These are phyloP conservation scores for Leptinotarsa haldemani DNA, from an alignment of 2,888 invertebrate species.

Conservation along the genomic window DNA sequence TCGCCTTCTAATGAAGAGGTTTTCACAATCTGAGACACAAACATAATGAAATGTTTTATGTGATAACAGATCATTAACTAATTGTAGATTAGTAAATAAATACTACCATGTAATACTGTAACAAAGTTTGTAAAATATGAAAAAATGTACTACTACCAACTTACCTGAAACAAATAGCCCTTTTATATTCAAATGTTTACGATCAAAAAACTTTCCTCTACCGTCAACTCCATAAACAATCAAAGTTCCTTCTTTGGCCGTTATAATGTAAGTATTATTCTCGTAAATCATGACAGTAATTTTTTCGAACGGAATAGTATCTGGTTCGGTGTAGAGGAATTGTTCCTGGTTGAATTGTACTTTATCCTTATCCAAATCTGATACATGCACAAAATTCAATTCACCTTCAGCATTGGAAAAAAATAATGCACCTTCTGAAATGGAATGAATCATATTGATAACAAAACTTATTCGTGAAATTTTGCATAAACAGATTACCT, in stretches of 20 bases:
- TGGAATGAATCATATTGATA: not conserved
- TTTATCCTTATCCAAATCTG: constrained; percentile 49
- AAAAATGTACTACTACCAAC: too few relatives aligned
- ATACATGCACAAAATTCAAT: constrained; percentile 53
- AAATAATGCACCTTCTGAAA: constrained; percentile 55
- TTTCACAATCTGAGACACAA: too few relatives aligned
- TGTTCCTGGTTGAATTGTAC: constrained; percentile 47
- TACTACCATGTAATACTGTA: too few relatives aligned
- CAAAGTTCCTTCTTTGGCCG: constrained; percentile 55
- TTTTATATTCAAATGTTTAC: constrained; percentile 51
- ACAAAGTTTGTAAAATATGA: too few relatives aligned
- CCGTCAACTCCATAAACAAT: constrained; percentile 54
- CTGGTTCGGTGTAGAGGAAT: constrained; percentile 51
- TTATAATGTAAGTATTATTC: constrained; percentile 52
- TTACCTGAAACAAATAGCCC: constrained; percentile 59
- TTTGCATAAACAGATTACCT: not conserved
- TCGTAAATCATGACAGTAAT: constrained; percentile 53
- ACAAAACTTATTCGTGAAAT: too few relatives aligned
- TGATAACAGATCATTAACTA: too few relatives aligned
- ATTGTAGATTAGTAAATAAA: too few relatives aligned
- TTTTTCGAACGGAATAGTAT: constrained; percentile 54
- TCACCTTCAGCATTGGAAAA: constrained; percentile 57
- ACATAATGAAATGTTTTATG: too few relatives aligned
- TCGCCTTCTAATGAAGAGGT: too few relatives aligned
- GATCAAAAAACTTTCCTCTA: constrained; percentile 55